Evolutionary conservation across 2,113 vertebrate species (phyloP), one percentile per base, ranked within the genome.

Genomic region (Poeciliopsis turrubarensis): DNA sequence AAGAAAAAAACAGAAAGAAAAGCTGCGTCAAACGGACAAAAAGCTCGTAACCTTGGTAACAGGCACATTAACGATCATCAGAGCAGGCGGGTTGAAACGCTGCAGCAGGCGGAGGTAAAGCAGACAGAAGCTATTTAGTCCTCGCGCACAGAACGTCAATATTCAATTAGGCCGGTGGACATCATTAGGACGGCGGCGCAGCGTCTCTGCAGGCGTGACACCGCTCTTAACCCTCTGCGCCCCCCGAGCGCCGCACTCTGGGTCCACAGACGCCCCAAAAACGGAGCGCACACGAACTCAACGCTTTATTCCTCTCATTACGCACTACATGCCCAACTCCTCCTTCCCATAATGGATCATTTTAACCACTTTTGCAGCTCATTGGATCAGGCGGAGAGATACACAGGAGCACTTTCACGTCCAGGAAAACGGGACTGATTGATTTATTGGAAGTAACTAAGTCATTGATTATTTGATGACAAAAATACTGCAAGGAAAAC

Each of bases 121-220:
- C 82, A 77, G 85, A 89, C 83, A 78, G 84, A 86, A 85, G 75
- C 85, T 79, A 80, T 93, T 92, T 90, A 91, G 89, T 70, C 86
- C 85, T 70, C 8, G 10, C 70, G 72, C 81, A 78, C 86, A 90
- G 68, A 83, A 91, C 87, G 92, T 92, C 93, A 91, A 93, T 94
- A 92, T 93, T 94, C 92, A 93, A 94, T 94, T 90, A 92, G 90
- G 84, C 85, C 77, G 72, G 68, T 88, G 83, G 91, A 90, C 86
- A 89, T 91, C 86, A 89, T 91, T 89, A 92, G 88, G 63, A 79
- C 67, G 60, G 54, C 62, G 51, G 72, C 51, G 63, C 75, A 5
- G 75, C 67, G 72, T 86, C 84, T 89, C 91, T 77, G 69, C 44
- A 77, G 87, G 84, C 65, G 39, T 81, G 83, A 90, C 87, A 75